A percentile compares a stretch with the other conserved stretches of the same genome.
Evolutionary conservation across 2,888 invertebrate genomes (phyloP).

Genomic region (Nasonovia ribisnigri): DNA sequence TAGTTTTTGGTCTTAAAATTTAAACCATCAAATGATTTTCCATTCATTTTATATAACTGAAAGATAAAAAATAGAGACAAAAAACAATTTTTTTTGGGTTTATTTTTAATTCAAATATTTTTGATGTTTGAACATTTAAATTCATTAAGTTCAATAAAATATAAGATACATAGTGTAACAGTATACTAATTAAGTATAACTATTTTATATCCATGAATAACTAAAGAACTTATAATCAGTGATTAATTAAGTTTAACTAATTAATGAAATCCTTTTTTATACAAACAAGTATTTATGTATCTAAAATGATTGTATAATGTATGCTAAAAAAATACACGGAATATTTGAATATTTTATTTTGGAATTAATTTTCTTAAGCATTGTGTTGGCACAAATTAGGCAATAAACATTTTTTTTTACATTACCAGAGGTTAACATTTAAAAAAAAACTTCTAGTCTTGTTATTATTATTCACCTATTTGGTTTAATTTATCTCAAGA

Average conservation of each 20-base stretch:
- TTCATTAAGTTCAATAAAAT: background rate
- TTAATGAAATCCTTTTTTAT: background rate
- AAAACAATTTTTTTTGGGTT: background rate
- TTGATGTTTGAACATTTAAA: background rate
- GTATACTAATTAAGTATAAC: background rate
- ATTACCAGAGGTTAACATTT: background rate
- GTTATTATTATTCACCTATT: background rate
- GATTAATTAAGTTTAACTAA: background rate
- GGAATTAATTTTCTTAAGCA: background rate
- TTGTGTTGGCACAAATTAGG: background rate
- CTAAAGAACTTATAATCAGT: background rate
- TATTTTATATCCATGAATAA: background rate
- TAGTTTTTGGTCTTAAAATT: background rate
- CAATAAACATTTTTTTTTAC: background rate
- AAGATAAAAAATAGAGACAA: background rate
- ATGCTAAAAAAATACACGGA: background rate
- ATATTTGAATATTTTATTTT: conserved; percentile 6
- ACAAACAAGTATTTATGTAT: background rate
- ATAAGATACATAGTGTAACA: background rate
- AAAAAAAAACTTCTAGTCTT: background rate
- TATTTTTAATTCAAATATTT: background rate
- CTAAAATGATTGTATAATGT: background rate
- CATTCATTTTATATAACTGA: conserved; percentile 23
- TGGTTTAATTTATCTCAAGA: background rate
- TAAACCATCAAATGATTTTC: conserved; percentile 21